These are phyloP conservation scores for Pentalonia nigronervosa DNA, from an alignment of 1,140 invertebrate species.

Conservation along the genomic window DNA sequence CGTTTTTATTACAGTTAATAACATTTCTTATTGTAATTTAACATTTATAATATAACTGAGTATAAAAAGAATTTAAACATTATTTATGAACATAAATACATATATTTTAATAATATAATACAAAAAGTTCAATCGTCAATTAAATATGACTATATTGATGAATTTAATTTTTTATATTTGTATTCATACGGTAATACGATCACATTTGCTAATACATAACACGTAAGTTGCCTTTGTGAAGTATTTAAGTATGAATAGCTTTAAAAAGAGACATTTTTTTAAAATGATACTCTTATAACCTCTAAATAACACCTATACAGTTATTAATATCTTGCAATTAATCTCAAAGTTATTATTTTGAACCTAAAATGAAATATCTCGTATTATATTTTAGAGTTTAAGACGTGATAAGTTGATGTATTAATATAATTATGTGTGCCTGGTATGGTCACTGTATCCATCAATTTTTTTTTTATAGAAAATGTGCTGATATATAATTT, in stretches of 20 bases:
- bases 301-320: background rate
- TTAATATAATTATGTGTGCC: background rate
- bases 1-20: background rate
- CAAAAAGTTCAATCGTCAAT: background rate
- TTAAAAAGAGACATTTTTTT: background rate
- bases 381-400: background rate
- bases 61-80: background rate
- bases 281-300: background rate
- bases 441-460: background rate
- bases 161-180: background rate
- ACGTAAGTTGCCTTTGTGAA: background rate
- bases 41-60: background rate
- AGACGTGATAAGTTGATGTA: background rate
- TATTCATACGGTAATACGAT: background rate
- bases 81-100: background rate
- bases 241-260: background rate
- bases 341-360: background rate
- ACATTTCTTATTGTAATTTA: background rate
- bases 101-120: no score
- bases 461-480: background rate
- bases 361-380: background rate
- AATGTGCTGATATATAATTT: conserved; percentile 2
- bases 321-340: background rate
- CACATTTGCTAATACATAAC: background rate
- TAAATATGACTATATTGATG: background rate